Evolutionary conservation across 2,888 invertebrate species (phyloP).

Genomic region (Cephalotes varians): DNA sequence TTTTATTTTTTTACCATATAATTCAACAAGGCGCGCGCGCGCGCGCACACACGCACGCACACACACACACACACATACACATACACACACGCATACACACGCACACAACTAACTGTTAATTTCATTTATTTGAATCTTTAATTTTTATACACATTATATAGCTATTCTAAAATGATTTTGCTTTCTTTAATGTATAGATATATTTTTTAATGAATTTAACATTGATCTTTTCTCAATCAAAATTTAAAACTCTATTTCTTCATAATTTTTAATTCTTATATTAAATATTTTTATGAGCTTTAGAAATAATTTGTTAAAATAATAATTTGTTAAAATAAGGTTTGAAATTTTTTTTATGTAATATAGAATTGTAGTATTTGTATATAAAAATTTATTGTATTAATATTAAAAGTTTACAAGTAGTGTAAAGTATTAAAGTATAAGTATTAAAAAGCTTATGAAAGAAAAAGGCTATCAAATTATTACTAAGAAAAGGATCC

Average conservation of each 20-base stretch:
- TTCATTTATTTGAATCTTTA: neutral
- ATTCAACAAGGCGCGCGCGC: neutral
- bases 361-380: neutral
- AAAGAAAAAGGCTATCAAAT: neutral
- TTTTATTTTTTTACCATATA: conserved; percentile 2
- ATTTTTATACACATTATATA: neutral
- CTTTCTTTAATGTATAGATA: neutral
- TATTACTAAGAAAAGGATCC: neutral
- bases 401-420: neutral
- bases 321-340: no score
- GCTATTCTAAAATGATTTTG: neutral
- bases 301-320: no score
- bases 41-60: neutral
- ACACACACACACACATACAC: no score
- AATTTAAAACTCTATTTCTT: neutral
- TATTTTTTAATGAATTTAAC: neutral
- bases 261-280: neutral
- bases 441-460: neutral
- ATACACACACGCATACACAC: no score
- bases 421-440: neutral
- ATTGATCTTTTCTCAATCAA: neutral
- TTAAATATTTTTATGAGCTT: neutral
- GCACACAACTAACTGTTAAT: neutral
- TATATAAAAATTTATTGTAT: neutral
- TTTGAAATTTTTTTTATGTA: neutral